phyloP scores from a whole-genome alignment of 2,888 invertebrate genomes.

The Rhaphigaster nebulosa region DNA sequence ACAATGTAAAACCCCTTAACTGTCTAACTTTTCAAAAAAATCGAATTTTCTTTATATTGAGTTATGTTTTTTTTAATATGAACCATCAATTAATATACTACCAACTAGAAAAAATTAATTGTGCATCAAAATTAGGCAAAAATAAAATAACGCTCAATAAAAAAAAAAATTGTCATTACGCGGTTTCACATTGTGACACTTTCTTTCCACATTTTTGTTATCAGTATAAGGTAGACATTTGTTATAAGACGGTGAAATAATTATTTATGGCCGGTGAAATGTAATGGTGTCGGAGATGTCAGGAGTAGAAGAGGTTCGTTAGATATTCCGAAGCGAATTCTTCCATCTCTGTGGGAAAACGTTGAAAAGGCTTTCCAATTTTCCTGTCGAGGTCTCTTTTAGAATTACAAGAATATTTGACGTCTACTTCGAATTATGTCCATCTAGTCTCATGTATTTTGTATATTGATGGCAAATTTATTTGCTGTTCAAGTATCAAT shows the following conservation, averaged over 20 bases:
- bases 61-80: too few relatives aligned
- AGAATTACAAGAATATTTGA: background rate
- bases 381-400: background rate
- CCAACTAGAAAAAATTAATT: too few relatives aligned
- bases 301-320: background rate
- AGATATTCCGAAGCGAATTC: background rate
- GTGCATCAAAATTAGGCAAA: too few relatives aligned
- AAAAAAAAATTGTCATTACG: too few relatives aligned
- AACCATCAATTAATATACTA: too few relatives aligned
- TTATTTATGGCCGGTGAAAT: conserved; percentile 4
- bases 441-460: background rate
- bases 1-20: too few relatives aligned
- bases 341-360: conserved; percentile 24
- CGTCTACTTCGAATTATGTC: background rate
- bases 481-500: background rate
- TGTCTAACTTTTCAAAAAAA: too few relatives aligned
- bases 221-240: background rate
- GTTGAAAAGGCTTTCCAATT: conserved; percentile 23
- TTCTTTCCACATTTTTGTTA: background rate
- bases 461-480: background rate
- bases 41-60: too few relatives aligned
- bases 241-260: background rate
- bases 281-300: conserved; percentile 17
- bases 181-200: too few relatives aligned
- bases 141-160: too few relatives aligned